These are phyloP conservation scores for Anthopleura xanthogrammica DNA, from an alignment of 92 coral and sea anemone species.

Conservation along the genomic window DNA sequence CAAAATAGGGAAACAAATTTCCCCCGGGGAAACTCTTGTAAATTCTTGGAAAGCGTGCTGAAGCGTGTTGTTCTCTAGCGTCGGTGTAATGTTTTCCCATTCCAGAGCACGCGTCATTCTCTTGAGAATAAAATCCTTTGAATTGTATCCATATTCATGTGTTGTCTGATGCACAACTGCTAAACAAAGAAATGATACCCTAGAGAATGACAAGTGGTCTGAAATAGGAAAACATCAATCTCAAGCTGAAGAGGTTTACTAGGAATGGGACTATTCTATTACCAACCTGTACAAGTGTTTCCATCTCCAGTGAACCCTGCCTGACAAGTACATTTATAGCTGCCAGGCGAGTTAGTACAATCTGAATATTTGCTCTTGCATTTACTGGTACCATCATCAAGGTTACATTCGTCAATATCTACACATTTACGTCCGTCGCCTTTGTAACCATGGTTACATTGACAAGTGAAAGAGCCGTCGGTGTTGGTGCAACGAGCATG, in stretches of 20 bases:
- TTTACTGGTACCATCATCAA: constrained; percentile 10
- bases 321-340: constrained; percentile 11
- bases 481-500: constrained; percentile 19
- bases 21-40: no score
- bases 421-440: constrained; percentile 17
- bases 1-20: no score
- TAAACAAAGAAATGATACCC: no score
- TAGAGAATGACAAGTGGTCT: no score
- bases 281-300: background rate
- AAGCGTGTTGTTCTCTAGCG: no score
- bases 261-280: background rate
- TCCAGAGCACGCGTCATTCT: no score
- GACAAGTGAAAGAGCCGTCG: constrained; percentile 17
- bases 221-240: no score
- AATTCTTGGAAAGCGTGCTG: no score
- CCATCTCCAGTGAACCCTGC: constrained; percentile 29
- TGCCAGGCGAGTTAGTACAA: constrained; percentile 17
- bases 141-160: no score
- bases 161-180: no score
- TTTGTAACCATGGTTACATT: constrained; percentile 13
- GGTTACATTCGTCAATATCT: constrained; percentile 30
- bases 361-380: constrained; percentile 4
- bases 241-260: no score
- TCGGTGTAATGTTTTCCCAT: no score
- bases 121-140: background rate